Conservation (phyloP, 92 coral and sea anemone genomes). For the Zoanthus sansibaricus region DNA sequence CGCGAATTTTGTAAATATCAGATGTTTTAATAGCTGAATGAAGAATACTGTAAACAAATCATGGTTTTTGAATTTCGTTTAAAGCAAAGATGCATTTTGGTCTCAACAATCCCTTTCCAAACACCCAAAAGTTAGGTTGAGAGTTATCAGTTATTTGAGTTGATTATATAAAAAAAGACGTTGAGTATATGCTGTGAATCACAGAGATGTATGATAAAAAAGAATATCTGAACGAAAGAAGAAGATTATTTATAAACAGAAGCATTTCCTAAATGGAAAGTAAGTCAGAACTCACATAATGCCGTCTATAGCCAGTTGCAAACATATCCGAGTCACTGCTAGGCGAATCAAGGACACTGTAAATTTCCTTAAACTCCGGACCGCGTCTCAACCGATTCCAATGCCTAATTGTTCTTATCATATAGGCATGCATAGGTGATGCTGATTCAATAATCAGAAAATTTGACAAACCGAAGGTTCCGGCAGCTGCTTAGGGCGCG, state of each 20-base stretch:
- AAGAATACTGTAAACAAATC: conserved; percentile 16
- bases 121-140: not conserved
- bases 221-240: not conserved
- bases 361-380: conserved; percentile 27
- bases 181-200: too few relatives aligned
- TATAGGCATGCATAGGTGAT: conserved; percentile 7
- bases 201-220: too few relatives aligned
- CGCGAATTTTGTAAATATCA: not conserved
- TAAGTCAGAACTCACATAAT: conserved; percentile 10
- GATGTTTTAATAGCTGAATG: not conserved
- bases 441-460: not conserved
- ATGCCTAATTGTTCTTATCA: conserved; percentile 26
- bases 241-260: not conserved
- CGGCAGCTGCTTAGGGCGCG: not conserved
- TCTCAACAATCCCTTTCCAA: not conserved
- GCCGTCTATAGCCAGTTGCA: conserved; percentile 32
- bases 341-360: not conserved
- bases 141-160: too few relatives aligned
- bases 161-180: too few relatives aligned
- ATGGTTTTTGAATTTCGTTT: not conserved
- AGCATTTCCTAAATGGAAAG: not conserved
- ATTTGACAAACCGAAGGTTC: not conserved
- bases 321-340: conserved; percentile 29
- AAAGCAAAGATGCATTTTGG: not conserved
- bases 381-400: conserved; percentile 28